phyloP scores from a whole-genome alignment of 2,888 invertebrate species.

The Dynastes maya region DNA sequence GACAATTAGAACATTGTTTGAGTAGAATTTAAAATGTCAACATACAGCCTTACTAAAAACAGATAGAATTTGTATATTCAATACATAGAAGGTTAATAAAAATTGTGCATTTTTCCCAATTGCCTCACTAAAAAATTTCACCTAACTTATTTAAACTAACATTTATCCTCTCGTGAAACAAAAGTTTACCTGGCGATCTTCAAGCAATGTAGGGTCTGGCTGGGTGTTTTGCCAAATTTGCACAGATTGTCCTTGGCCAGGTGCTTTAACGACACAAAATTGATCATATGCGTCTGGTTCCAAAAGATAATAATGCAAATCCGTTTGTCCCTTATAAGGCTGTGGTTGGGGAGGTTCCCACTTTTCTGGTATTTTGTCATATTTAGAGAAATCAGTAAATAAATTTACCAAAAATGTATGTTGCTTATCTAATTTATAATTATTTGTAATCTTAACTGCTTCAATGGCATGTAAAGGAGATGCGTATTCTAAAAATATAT shows the following conservation, averaged over 20 bases:
- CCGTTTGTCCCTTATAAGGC: constrained; percentile 92
- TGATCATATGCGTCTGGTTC: constrained; percentile 98
- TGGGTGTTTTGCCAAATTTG: constrained; percentile 91
- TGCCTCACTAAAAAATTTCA: too few relatives aligned
- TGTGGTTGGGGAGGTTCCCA: constrained; percentile 94
- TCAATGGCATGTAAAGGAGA: constrained; percentile 88
- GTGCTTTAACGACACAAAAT: constrained; percentile 90
- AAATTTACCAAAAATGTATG: constrained; percentile 95
- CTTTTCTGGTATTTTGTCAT: constrained; percentile 90
- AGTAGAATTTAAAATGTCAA: too few relatives aligned
- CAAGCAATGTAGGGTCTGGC: constrained; percentile 87
- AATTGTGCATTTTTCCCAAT: too few relatives aligned
- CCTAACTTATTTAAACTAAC: too few relatives aligned
- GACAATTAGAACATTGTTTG: too few relatives aligned
- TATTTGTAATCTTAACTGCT: constrained; percentile 91
- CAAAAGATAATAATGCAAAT: constrained; percentile 92
- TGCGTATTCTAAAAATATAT: constrained; percentile 93
- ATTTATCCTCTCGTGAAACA: too few relatives aligned
- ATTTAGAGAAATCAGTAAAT: constrained; percentile 96
- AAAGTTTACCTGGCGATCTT: constrained; percentile 82
- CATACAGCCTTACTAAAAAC: too few relatives aligned
- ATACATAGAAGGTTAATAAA: too few relatives aligned
- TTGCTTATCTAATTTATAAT: constrained; percentile 95
- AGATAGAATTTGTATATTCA: too few relatives aligned
- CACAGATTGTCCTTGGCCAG: constrained; percentile 82